Evolutionary conservation across 2,888 invertebrate genomes (phyloP), one percentile per base, ranked within the genome.

Genomic region (Nomada flava): DNA sequence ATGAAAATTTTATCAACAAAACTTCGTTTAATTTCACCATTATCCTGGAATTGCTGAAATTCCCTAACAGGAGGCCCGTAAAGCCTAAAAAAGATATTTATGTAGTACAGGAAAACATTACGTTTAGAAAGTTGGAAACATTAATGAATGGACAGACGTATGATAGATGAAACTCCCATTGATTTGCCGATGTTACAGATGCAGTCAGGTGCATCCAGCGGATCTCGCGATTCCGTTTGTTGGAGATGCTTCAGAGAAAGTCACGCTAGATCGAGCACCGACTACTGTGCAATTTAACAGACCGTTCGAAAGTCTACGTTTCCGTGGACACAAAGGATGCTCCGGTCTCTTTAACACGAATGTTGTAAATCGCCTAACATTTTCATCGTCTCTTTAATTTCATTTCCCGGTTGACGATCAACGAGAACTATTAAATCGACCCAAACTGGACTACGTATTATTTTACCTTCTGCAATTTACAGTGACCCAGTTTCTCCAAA

Each of bases 251-350:
- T 44, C 69, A 65, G 69, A 82, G 82, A 82, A 83, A 82, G 82
- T 83, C 82, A 82, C 69, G 82, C 63, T 82, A 76, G 69, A 82
- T 82, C 82, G 76, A 82, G 77, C 82, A 82, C 50, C 44, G 65
- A 73, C 82, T 81, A 73, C 82, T 36, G 82, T 69, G 68, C 82
- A 77, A 83, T 82, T 82, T 82, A 77, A 82, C 82, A 70, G 65
- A 70, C 60, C 69, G 77, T 70, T 82, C 65, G 82, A 83, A 83
- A 83, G 77, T 73, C 77, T 60, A 60, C 82, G 69, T 82, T 60
- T 68, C 72, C 53, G 26, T 26, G 50, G 55, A 29, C 60, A 67
- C 76, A 70, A 81, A 81, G 70, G 52, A 55, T 29, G 23, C 18
- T 26, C 29, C 47, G 64, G 26, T 47, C 64, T 69, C 63, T 67